A percentile compares a stretch with the other conserved stretches of the same genome.
Conservation (phyloP, 2,888 invertebrate species). For the Cryptus armator region DNA sequence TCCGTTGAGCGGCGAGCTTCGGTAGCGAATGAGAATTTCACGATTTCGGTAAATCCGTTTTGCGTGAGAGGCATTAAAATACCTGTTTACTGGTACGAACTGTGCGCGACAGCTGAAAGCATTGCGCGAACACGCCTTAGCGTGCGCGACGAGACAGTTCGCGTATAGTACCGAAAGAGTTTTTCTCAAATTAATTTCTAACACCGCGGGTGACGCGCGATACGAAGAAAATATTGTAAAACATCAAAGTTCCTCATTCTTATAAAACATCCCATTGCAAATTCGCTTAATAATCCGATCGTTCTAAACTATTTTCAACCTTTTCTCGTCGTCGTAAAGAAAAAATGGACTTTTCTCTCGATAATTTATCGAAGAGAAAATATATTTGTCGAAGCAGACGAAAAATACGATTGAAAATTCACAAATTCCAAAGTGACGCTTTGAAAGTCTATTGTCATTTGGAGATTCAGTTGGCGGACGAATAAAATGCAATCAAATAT, state of each 20-base stretch:
- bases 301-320: neutral
- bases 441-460: neutral
- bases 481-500: neutral
- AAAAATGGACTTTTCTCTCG: neutral
- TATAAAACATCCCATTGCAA: neutral
- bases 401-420: neutral
- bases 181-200: too few species aligned
- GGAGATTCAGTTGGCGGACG: neutral
- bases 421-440: neutral
- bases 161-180: too few species aligned
- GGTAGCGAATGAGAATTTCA: too few species aligned
- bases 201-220: neutral
- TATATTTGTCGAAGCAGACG: constrained; percentile 13
- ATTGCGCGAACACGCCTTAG: too few species aligned
- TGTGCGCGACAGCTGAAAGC: too few species aligned
- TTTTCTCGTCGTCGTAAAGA: neutral
- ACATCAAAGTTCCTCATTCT: neutral
- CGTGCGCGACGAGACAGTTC: too few species aligned
- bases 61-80: too few species aligned
- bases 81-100: too few species aligned
- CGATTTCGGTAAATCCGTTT: too few species aligned
- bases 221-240: neutral
- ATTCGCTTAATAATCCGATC: neutral
- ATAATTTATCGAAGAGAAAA: constrained; percentile 8
- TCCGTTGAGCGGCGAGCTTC: too few species aligned